Base-by-base conservation (phyloP, 2,888 invertebrate species). In the Diarsia mendica region DNA sequence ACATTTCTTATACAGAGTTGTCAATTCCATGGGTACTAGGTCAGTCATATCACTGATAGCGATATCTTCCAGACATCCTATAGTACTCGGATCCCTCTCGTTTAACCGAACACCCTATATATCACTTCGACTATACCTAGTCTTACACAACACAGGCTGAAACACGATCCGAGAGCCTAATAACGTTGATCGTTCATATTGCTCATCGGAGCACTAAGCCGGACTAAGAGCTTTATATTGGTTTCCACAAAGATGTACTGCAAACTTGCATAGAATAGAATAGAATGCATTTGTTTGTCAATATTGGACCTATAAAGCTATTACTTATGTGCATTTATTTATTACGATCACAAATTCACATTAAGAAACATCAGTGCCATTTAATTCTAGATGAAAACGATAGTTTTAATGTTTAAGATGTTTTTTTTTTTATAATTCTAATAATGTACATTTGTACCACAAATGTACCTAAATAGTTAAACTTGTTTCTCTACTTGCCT, bases 221-320 rank as follows among this genome's bases (percentile, higher is more conserved):
- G 23, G 48, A 28, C 80, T 74, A 74, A 85, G 79, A 71, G 67
- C 73, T 69, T 83, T 61, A 76, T 85, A 83, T 84, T 74, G 83
- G 48, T 11, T 48, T 46, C 11, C 48, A 53, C 68, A 85, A 69
- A 70, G 82, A 69, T 33, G 1, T 13, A 51, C 67, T 44, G 64
- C 79, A 71, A 23, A 84, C 82, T 63, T 46, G 46, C 23, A 39
- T 28, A 28, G 28, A 28, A 28, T 28, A 28, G 1, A 28, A 28
- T 28, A 28, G 28, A 28, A 28, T 28, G 28, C 28, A 28, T n/a
- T n/a, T n/a, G n/a, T n/a, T n/a, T n/a, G n/a, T n/a, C n/a, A n/a
- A n/a, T n/a, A n/a, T n/a, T n/a, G n/a, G n/a, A n/a, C n/a, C n/a
- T n/a, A n/a, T n/a, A n/a, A n/a, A n/a, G n/a, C n/a, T n/a, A n/a